Percentiles rank a stretch among this genome's conserved stretches.
Evolutionary conservation across 2,888 invertebrate genomes (phyloP).

Genomic region (Steromphala cineraria): DNA sequence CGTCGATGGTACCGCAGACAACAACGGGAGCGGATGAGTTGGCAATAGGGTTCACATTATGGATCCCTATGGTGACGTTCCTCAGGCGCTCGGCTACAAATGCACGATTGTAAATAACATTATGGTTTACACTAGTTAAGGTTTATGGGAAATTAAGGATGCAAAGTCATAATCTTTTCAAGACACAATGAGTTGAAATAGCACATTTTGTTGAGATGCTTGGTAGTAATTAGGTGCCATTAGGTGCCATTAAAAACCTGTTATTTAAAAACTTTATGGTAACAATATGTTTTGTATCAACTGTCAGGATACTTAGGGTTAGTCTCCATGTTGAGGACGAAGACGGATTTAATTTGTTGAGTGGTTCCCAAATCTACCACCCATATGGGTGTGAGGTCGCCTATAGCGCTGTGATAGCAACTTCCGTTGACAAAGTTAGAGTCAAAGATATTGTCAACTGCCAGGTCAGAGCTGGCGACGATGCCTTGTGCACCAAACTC

Average conservation of each 20-base stretch:
- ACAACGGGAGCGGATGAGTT: background rate
- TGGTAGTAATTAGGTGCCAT: too few relatives aligned
- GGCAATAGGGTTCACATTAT: background rate
- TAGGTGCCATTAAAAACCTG: too few relatives aligned
- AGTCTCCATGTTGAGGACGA: background rate
- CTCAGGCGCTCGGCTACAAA: background rate
- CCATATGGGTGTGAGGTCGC: background rate
- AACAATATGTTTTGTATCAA: background rate
- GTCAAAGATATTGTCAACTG: background rate
- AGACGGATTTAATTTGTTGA: background rate
- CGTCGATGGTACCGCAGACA: background rate
- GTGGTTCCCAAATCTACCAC: background rate
- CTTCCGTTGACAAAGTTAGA: background rate
- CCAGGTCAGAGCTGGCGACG: background rate
- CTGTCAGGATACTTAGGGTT: background rate
- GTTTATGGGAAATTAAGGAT: background rate
- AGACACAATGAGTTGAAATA: too few relatives aligned
- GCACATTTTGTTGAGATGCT: too few relatives aligned
- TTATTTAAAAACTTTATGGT: too few relatives aligned
- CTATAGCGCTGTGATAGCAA: background rate
- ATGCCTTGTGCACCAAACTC: background rate
- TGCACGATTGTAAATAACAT: background rate
- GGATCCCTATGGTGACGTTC: background rate
- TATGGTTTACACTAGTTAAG: background rate
- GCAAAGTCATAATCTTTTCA: too few relatives aligned